Evolutionary conservation across 2,888 invertebrate species (phyloP).

Genomic region (Ornithoptera alexandrae): DNA sequence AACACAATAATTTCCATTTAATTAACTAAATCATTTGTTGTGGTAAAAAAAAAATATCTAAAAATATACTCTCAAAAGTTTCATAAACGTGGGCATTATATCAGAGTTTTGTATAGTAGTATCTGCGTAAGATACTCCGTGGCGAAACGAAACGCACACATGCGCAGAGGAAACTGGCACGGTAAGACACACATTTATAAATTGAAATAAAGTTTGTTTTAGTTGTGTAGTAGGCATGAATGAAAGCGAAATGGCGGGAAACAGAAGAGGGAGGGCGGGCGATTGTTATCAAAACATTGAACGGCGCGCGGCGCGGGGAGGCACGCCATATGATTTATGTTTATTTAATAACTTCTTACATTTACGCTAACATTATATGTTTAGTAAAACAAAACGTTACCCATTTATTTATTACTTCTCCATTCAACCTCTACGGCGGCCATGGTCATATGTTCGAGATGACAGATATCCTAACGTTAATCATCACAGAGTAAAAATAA

Average conservation of each 20-base stretch:
- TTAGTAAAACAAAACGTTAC: no score
- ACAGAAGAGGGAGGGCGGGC: conserved; percentile 38
- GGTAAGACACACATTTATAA: conserved; percentile 68
- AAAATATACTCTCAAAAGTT: conserved; percentile 29
- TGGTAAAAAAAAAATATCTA: background rate
- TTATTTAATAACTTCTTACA: no score
- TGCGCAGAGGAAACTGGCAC: conserved; percentile 52
- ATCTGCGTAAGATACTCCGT: conserved; percentile 45
- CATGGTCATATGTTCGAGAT: no score
- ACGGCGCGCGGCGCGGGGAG: conserved; percentile 22
- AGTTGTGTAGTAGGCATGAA: conserved; percentile 76
- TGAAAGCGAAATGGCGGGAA: conserved; percentile 69
- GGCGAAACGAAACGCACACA: conserved; percentile 58
- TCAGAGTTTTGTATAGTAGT: conserved; percentile 29
- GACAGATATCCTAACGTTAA: no score
- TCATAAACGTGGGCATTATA: conserved; percentile 29
- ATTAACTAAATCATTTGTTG: background rate
- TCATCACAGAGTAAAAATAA: no score
- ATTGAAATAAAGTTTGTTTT: conserved; percentile 79
- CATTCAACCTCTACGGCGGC: no score
- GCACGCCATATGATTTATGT: no score
- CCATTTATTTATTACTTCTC: no score
- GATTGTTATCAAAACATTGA: conserved; percentile 66
- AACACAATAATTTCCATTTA: no score
- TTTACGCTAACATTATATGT: no score